Conservation (phyloP, 2,797 vertebrate species). For the Xenops minutus region DNA sequence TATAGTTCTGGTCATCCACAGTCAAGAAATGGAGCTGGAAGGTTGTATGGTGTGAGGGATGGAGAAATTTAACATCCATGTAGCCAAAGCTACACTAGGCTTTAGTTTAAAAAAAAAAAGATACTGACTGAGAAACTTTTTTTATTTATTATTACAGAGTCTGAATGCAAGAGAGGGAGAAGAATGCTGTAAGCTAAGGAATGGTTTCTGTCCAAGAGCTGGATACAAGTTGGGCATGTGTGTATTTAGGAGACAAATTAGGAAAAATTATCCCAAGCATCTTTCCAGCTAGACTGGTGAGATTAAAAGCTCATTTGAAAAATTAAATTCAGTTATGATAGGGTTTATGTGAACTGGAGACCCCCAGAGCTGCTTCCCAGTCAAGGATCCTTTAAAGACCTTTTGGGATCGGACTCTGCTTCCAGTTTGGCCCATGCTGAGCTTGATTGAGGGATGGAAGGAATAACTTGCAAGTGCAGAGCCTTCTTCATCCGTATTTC, state of each 20-base stretch:
- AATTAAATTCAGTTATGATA: neutral
- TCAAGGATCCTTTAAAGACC: neutral
- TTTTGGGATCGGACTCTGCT: neutral
- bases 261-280: neutral
- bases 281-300: neutral
- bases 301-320: neutral
- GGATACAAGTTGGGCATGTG: neutral
- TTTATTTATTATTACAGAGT: neutral
- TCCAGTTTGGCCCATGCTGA: neutral
- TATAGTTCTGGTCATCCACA: neutral
- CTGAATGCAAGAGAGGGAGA: neutral
- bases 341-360: neutral
- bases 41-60: neutral
- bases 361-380: neutral
- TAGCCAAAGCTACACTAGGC: neutral
- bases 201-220: neutral
- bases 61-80: accelerated
- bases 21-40: neutral
- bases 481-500: neutral
- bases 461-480: neutral
- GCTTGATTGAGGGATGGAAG: neutral
- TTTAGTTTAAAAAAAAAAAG: neutral
- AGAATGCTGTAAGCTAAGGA: neutral
- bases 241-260: neutral
- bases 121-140: neutral